Percentiles rank a stretch among this genome's conserved stretches.
phyloP scores from a whole-genome alignment of 2,888 invertebrate genomes.

The Rhopalosiphum nymphaeae region DNA sequence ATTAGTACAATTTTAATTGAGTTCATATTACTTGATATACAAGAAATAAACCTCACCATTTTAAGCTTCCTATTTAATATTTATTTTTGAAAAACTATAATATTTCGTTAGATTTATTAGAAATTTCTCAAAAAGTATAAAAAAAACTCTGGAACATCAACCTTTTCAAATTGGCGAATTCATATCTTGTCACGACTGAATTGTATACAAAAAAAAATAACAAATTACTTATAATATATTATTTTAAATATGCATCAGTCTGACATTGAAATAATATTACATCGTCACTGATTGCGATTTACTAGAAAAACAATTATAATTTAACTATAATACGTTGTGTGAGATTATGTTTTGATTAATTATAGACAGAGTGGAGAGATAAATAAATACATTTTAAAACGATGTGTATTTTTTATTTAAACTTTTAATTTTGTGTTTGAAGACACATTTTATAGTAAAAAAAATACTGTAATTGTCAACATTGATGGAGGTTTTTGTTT shows the following conservation, averaged over 20 bases:
- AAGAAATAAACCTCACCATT: too few relatives aligned
- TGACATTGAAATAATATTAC: neutral
- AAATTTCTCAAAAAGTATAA: neutral
- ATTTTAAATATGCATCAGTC: neutral
- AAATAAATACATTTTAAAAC: neutral
- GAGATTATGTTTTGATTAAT: neutral
- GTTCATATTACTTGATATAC: too few relatives aligned
- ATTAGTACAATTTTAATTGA: neutral
- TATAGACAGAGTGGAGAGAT: neutral
- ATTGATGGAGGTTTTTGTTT: neutral
- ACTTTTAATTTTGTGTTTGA: neutral
- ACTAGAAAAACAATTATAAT: neutral
- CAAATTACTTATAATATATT: neutral
- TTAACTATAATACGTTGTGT: neutral
- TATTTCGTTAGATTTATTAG: neutral
- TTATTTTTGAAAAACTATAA: neutral
- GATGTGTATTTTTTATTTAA: neutral
- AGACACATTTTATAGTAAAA: neutral
- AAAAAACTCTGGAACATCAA: neutral
- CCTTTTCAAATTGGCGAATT: neutral
- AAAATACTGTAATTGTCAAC: neutral
- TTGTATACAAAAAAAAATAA: neutral
- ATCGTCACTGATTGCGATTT: neutral
- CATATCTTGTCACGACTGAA: neutral
- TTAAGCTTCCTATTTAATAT: neutral